phyloP scores from a whole-genome alignment of 2,113 vertebrate genomes.

The Dromaius novaehollandiae region DNA sequence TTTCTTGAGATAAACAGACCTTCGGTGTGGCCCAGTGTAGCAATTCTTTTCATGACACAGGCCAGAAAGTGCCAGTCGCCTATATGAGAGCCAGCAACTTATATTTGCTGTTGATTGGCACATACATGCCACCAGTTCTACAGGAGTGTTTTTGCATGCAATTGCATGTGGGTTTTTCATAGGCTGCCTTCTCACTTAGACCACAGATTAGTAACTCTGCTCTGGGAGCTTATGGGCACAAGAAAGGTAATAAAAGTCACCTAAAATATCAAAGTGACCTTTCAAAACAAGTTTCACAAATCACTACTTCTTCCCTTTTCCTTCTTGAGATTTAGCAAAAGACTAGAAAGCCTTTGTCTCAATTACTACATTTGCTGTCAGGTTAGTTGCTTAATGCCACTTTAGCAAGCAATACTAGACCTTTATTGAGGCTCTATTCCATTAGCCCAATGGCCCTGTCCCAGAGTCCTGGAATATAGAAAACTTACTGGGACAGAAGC shows the following conservation, averaged over 20 bases:
- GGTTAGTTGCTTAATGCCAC: background rate
- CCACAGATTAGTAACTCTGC: background rate
- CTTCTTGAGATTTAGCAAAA: background rate
- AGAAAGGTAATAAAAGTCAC: background rate
- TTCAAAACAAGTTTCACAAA: background rate
- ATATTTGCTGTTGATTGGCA: background rate
- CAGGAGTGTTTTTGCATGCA: background rate
- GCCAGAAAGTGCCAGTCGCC: background rate
- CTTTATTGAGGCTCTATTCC: background rate
- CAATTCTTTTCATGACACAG: background rate
- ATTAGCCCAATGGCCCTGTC: background rate
- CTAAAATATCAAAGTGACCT: background rate
- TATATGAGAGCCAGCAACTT: background rate
- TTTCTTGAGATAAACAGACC: background rate
- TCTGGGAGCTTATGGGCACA: background rate
- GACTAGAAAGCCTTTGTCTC: background rate
- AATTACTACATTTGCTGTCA: background rate
- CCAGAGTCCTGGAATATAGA: background rate
- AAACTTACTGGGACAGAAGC: slow-evolving; percentile 83
- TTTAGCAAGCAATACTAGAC: background rate
- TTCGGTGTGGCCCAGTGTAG: background rate
- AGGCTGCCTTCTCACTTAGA: background rate
- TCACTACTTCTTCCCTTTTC: background rate
- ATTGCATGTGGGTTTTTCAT: background rate
- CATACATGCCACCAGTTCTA: background rate